These are phyloP conservation scores for Anhinga rufa DNA, from an alignment of 2,113 vertebrate genomes.

Conservation along the genomic window DNA sequence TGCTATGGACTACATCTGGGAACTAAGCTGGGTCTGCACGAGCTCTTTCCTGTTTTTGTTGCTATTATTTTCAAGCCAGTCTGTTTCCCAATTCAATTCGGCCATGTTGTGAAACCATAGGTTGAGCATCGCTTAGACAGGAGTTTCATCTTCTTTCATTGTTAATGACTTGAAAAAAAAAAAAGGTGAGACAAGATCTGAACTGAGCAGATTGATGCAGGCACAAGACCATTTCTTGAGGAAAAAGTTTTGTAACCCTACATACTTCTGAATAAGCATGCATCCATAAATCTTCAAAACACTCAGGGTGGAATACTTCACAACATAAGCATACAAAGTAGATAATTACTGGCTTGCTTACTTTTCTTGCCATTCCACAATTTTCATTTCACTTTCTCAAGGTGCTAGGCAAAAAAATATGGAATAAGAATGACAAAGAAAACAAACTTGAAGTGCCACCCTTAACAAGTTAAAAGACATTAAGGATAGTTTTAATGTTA, in stretches of 20 bases:
- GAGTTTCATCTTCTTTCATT: background rate
- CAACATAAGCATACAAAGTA: background rate
- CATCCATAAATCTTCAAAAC: background rate
- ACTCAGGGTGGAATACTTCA: background rate
- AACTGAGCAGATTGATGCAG: background rate
- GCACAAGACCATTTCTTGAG: background rate
- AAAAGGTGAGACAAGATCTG: background rate
- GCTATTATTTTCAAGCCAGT: background rate
- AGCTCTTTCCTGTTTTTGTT: background rate
- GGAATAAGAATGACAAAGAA: background rate
- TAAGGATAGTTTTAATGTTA: background rate
- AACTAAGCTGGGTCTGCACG: background rate
- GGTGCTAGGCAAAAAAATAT: background rate
- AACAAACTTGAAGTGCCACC: background rate
- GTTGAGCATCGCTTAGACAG: background rate
- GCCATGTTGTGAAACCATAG: background rate
- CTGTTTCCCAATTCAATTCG: background rate
- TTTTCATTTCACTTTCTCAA: background rate
- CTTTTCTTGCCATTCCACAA: background rate
- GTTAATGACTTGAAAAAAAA: background rate
- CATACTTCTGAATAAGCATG: background rate
- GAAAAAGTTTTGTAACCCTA: background rate
- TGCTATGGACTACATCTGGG: background rate
- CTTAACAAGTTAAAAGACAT: background rate
- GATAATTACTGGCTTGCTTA: background rate